These are phyloP conservation scores for Mesorhabditis belari DNA, from an alignment of 2,888 invertebrate species.

Conservation along the genomic window DNA sequence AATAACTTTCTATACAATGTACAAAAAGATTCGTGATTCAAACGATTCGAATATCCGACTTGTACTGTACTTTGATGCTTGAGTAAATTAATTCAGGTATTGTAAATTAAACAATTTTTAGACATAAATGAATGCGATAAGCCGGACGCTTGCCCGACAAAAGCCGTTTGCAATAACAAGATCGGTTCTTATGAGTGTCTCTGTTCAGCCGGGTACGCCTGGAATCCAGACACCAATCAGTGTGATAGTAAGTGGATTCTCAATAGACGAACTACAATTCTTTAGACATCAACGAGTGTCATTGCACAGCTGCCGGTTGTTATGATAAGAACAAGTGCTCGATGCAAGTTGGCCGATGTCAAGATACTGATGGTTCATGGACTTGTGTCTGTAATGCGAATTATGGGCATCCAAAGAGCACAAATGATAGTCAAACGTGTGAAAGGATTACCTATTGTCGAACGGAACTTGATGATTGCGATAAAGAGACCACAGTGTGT, in stretches of 20 bases:
- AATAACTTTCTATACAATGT: neutral
- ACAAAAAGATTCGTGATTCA: neutral
- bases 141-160: neutral
- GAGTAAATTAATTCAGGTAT: neutral
- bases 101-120: too few species aligned
- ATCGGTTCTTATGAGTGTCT: constrained; percentile 53
- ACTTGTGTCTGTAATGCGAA: neutral
- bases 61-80: neutral
- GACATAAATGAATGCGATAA: neutral
- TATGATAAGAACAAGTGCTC: neutral
- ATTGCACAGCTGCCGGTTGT: neutral
- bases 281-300: neutral
- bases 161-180: constrained; percentile 52
- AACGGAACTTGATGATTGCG: neutral
- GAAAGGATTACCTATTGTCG: neutral
- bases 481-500: neutral
- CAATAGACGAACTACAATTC: too few species aligned
- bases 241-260: too few species aligned
- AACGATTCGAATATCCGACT: neutral
- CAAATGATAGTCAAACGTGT: neutral
- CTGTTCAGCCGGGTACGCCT: constrained; percentile 50
- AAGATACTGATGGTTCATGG: neutral
- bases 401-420: neutral
- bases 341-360: neutral
- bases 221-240: constrained; percentile 24